Base-by-base conservation (phyloP, 2,888 invertebrate genomes). In the Himalopsyche tibetana region DNA sequence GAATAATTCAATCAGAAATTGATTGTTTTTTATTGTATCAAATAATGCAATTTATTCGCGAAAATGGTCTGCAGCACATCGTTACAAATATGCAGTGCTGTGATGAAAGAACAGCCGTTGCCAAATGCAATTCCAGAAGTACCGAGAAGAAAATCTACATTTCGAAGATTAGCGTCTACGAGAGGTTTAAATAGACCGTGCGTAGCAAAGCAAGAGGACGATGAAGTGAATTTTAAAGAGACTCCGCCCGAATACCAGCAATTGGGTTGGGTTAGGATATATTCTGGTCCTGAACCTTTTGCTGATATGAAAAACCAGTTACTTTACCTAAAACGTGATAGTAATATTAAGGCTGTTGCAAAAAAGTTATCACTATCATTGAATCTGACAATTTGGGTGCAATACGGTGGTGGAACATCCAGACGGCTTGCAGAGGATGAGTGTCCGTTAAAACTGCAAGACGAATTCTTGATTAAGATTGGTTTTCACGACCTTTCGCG, bases 401-500 rank as follows among this genome's bases (percentile, higher is more conserved):
- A 94, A 91, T 92, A 92, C 89, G 95, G 95, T 3, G 94, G 94
- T 8, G 94, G 94, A 86, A 91, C 92, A 82, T 92, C 94, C 5
- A 91, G 94, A 85, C 92, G 95, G 87, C 90, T 95, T 89, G 93
- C 93, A 87, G 89, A 91, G 11, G 91, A 92, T 55, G 95, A 95
- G 89, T 92, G 91, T 89, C 95, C 95, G 2, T 91, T 95, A 86
- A 91, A 93, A 86, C 92, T 95, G 87, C 95, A 95, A 90, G 95
- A 95, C 89, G 93, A 94, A 88, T 94, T 94, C 90, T 92, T 95
- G 87, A 92, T 92, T 82, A 92, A 92, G 69, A 92, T 94, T 85
- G 95, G 95, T 9, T 95, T 95, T 92, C 91, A 91, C 84, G 94
- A 95, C 82, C 91, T 92, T 89, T 93, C 94, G 28, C 92, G 95